Base-by-base conservation (phyloP, 2,797 vertebrate species). In the Taenioides sp. region DNA sequence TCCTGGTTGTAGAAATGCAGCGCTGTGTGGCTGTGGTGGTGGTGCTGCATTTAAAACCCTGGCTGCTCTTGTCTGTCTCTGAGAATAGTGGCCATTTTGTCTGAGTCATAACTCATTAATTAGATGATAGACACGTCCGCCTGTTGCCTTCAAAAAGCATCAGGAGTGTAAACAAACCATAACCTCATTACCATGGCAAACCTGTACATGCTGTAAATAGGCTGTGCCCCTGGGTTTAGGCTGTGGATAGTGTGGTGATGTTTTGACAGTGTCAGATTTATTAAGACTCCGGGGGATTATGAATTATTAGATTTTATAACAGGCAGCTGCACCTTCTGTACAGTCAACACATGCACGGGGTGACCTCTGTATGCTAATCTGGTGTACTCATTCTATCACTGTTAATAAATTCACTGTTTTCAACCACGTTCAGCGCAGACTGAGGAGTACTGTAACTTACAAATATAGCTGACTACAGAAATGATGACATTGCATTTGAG, bases 51-150 rank as follows among this genome's bases (percentile, higher is more conserved):
- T 72, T 55, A 80, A 61, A 79, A 61, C 67, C 72, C 61, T 58
- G 9, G 65, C 69, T 74, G 70, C 78, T 37, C 64, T 88, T 80
- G 60, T 87, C 84, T 65, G 72, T 61, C 76, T 87, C 81, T 74
- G 75, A 76, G 80, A 84, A 89, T 76, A 77, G 78, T 69, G 80
- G 62, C 74, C 81, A 84, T 82, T 86, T 87, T 77, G 61, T 88
- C 81, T 87, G 81, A 90, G 86, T 89, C 90, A 89, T 89, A 80
- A 88, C 86, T 89, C 81, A 90, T 90, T 92, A 88, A 92, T 91
- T 81, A 87, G 82, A 89, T 90, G 88, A 91, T 83, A 84, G 89
- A 87, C 88, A 82, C 73, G 74, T 69, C 85, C 81, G 80, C 83
- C 86, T 74, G 63, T 73, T 59, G 80, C 83, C 79, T 87, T 92